Conservation (phyloP, 2,797 vertebrate genomes). For the Pangasius krempfi region DNA sequence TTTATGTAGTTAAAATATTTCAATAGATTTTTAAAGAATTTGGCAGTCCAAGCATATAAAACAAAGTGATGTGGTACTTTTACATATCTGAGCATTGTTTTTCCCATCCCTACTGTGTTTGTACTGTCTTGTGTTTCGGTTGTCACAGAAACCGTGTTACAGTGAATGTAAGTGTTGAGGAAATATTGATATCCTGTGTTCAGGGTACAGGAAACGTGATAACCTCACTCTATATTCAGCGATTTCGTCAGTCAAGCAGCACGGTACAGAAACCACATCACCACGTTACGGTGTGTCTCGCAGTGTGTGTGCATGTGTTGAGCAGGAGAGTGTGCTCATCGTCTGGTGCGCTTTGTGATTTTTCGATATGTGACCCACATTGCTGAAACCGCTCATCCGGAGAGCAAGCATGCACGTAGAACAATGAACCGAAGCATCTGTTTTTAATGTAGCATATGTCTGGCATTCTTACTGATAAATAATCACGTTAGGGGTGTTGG, state of each 20-base stretch:
- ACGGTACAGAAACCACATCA: conserved; percentile 29
- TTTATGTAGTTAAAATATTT: background rate
- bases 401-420: conserved; percentile 15
- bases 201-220: conserved; percentile 39
- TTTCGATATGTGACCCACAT: conserved; percentile 47
- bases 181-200: background rate
- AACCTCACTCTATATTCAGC: background rate
- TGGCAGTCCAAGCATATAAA: background rate
- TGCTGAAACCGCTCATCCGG: conserved; percentile 46
- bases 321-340: background rate
- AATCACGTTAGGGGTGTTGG: background rate
- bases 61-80: background rate
- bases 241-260: background rate
- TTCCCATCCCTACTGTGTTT: background rate
- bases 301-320: conserved; percentile 1
- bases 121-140: background rate
- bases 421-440: conserved; percentile 18
- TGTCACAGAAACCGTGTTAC: background rate
- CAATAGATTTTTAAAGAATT: background rate
- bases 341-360: conserved; percentile 33
- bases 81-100: background rate
- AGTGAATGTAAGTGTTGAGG: background rate
- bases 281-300: background rate
- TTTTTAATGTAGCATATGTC: conserved; percentile 14
- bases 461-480: background rate